Conservation (phyloP, 2,888 invertebrate species). For the Eremobia ochroleuca region DNA sequence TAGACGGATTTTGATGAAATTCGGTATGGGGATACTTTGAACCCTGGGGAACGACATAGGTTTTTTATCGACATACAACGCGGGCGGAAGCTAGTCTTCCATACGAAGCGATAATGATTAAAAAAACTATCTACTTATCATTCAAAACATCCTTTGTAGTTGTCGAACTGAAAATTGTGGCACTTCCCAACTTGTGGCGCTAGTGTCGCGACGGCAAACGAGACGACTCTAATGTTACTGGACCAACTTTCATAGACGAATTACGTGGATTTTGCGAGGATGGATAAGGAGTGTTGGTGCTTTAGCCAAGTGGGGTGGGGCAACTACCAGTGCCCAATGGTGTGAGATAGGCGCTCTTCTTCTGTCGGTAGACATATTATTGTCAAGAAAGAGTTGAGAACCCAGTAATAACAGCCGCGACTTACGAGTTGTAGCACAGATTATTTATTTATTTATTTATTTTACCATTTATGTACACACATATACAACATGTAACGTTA, state of each 20-base stretch:
- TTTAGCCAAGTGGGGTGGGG: no score
- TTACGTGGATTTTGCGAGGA: constrained; percentile 12
- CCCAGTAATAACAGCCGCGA: no score
- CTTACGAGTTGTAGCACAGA: no score
- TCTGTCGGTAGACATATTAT: no score
- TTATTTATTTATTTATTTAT: no score
- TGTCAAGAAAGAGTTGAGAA: no score
- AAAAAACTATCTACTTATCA: constrained; percentile 10
- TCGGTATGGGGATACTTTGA: no score
- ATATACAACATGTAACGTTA: no score
- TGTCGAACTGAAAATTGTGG: constrained; percentile 25
- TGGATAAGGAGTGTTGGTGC: constrained; percentile 24
- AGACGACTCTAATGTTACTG: constrained; percentile 24
- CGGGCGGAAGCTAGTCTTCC: no score
- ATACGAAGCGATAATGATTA: background rate
- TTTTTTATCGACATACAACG: background rate
- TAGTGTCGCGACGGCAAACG: constrained; percentile 27
- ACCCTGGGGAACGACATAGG: no score
- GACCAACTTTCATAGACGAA: constrained; percentile 35
- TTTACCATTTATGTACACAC: no score
- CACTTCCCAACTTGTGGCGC: constrained; percentile 32
- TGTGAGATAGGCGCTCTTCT: background rate
- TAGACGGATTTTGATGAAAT: no score
- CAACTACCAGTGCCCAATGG: background rate
- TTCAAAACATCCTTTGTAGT: constrained; percentile 5